These are phyloP conservation scores for Diogma glabrata DNA, from an alignment of 2,888 invertebrate genomes.

Conservation along the genomic window DNA sequence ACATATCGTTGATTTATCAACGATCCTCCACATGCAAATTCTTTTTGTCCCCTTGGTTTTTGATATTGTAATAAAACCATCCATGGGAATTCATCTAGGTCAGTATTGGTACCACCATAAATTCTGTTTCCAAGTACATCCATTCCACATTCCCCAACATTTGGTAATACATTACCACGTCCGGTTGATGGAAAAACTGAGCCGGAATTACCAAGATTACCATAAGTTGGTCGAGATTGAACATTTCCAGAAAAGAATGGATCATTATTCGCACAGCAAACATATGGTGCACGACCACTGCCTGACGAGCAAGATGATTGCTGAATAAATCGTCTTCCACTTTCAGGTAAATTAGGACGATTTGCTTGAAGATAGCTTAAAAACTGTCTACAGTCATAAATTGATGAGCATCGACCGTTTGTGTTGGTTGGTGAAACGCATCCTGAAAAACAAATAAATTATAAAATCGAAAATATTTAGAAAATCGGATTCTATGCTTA, in stretches of 20 bases:
- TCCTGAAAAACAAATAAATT: too few relatives aligned
- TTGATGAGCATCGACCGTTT: constrained; percentile 28
- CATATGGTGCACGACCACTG: constrained; percentile 25
- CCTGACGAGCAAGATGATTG: constrained; percentile 22
- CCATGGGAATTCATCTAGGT: constrained; percentile 57
- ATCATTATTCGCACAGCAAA: constrained; percentile 29
- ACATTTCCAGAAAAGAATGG: neutral
- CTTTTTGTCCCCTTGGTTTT: neutral
- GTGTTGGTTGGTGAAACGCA: constrained; percentile 36
- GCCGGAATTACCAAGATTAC: constrained; percentile 24
- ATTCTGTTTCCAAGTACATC: constrained; percentile 39
- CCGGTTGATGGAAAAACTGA: constrained; percentile 16
- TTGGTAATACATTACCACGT: constrained; percentile 25
- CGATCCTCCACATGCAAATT: constrained; percentile 19
- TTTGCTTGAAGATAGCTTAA: too few relatives aligned
- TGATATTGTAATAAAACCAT: constrained; percentile 46
- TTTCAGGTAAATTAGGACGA: too few relatives aligned
- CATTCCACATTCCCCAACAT: constrained; percentile 28
- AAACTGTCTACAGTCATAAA: constrained; percentile 30
- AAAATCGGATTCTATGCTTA: too few relatives aligned
- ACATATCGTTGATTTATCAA: constrained; percentile 41
- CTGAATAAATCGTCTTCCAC: constrained; percentile 22
- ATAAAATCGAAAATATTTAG: too few relatives aligned
- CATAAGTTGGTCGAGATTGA: neutral
- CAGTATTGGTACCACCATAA: constrained; percentile 47